Percentiles rank a stretch among this genome's conserved stretches.
These are phyloP conservation scores for Acanthoscelides obtectus DNA, from an alignment of 2,888 invertebrate genomes.

Conservation along the genomic window DNA sequence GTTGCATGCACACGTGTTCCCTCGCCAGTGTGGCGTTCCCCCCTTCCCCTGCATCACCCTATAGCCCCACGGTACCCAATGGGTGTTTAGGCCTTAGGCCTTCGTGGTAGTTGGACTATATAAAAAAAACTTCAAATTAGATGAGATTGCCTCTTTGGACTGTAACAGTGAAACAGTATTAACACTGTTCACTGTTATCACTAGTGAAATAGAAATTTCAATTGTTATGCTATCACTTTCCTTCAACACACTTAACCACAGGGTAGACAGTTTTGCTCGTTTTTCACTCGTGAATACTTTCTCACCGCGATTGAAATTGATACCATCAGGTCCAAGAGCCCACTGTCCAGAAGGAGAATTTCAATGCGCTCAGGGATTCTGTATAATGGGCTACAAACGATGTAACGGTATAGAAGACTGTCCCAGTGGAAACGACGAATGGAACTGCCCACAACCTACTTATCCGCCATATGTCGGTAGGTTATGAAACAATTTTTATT, in stretches of 20 bases:
- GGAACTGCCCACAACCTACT: conserved; percentile 48
- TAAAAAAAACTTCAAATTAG: too few species aligned
- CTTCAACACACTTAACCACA: not conserved
- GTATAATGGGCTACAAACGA: conserved; percentile 44
- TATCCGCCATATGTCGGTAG: not conserved
- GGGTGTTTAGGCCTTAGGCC: too few species aligned
- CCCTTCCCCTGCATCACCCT: too few species aligned
- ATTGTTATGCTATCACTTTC: not conserved
- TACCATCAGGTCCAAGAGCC: not conserved
- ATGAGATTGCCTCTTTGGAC: too few species aligned
- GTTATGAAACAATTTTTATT: not conserved
- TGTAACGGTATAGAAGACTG: conserved; percentile 49
- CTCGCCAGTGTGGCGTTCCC: too few species aligned
- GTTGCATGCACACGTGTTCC: too few species aligned
- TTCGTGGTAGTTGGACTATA: too few species aligned
- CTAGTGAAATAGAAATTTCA: too few species aligned
- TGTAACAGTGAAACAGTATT: too few species aligned
- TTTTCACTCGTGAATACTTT: not conserved
- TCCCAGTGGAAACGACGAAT: conserved; percentile 51
- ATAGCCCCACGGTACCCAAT: too few species aligned
- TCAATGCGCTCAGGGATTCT: conserved; percentile 53
- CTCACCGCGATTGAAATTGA: not conserved
- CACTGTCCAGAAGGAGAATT: conserved; percentile 32
- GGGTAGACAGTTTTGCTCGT: not conserved
- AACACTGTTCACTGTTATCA: too few species aligned